These are phyloP conservation scores for Diceros bicornis DNA, from an alignment of 2,797 vertebrate genomes.

Conservation along the genomic window DNA sequence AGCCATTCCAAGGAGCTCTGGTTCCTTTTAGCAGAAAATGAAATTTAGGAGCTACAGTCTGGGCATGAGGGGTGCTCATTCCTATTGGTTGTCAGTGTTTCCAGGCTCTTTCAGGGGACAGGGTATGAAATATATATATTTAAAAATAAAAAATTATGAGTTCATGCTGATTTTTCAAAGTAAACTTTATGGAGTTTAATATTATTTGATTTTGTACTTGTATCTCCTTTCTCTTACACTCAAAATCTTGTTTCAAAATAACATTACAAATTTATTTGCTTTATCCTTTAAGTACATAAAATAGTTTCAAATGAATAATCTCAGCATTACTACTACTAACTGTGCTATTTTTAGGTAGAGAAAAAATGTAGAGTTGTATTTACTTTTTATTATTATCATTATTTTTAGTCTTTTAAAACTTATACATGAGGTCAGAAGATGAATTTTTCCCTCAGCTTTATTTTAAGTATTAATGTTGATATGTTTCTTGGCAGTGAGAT, in stretches of 20 bases:
- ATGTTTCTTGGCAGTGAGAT: conserved; percentile 61
- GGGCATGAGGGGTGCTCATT: background rate
- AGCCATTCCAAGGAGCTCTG: background rate
- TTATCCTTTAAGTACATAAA: conserved; percentile 33
- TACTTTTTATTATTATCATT: background rate
- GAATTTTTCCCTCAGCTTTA: background rate
- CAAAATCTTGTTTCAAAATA: conserved; percentile 47
- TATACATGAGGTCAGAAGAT: conserved; percentile 22
- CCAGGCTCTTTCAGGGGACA: background rate
- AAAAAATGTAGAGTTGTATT: conserved; percentile 19
- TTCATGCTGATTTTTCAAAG: conserved; percentile 26
- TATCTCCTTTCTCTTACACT: conserved; percentile 15
- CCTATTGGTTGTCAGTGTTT: background rate
- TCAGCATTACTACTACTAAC: background rate
- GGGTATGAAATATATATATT: background rate
- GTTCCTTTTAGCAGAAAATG: background rate
- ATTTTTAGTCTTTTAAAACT: conserved; percentile 25
- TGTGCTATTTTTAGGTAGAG: background rate
- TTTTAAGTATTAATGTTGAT: conserved; percentile 60
- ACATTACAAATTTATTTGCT: conserved; percentile 14
- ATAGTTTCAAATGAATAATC: conserved; percentile 44
- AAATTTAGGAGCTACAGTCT: background rate
- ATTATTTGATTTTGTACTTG: conserved; percentile 46
- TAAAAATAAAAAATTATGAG: background rate
- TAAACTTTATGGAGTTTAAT: conserved; percentile 1